phyloP scores from a whole-genome alignment of 1,140 invertebrate species.

The Geopemphigus sp. region DNA sequence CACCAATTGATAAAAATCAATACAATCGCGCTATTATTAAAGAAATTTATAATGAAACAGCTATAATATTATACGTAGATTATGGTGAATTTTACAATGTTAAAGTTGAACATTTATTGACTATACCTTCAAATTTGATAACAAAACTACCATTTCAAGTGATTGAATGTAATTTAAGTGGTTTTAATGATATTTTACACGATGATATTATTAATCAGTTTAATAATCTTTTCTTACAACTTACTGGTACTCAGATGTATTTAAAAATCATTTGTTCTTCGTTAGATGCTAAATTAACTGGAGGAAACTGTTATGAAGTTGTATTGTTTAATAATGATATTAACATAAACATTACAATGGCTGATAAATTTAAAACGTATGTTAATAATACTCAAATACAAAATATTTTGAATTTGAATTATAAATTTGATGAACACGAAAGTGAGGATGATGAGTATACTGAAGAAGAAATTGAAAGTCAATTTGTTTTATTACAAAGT shows the following conservation, averaged over 20 bases:
- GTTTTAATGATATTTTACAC: slow-evolving; percentile 1
- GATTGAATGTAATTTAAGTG: slow-evolving; percentile 42
- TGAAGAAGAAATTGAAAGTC: slow-evolving; percentile 4
- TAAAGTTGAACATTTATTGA: slow-evolving; percentile 1
- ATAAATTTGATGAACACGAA: neutral
- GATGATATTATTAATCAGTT: neutral
- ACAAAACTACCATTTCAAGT: slow-evolving; percentile 37
- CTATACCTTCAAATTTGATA: slow-evolving; percentile 24
- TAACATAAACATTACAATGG: slow-evolving; percentile 18
- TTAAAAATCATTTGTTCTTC: slow-evolving; percentile 30
- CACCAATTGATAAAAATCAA: neutral
- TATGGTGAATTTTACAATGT: slow-evolving; percentile 9
- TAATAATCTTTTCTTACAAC: neutral
- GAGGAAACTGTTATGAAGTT: slow-evolving; percentile 7
- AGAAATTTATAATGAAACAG: neutral
- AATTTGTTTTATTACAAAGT: neutral
- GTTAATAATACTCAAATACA: slow-evolving; percentile 35
- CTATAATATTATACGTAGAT: neutral
- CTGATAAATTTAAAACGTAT: slow-evolving; percentile 2
- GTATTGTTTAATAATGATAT: slow-evolving; percentile 33
- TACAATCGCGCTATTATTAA: slow-evolving; percentile 30
- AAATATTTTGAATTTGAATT: slow-evolving; percentile 25
- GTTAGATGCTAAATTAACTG: neutral
- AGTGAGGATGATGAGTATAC: neutral
- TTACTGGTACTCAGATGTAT: neutral